Conservation (phyloP, 2,113 vertebrate genomes). For the Amblyopsis rosae region DNA sequence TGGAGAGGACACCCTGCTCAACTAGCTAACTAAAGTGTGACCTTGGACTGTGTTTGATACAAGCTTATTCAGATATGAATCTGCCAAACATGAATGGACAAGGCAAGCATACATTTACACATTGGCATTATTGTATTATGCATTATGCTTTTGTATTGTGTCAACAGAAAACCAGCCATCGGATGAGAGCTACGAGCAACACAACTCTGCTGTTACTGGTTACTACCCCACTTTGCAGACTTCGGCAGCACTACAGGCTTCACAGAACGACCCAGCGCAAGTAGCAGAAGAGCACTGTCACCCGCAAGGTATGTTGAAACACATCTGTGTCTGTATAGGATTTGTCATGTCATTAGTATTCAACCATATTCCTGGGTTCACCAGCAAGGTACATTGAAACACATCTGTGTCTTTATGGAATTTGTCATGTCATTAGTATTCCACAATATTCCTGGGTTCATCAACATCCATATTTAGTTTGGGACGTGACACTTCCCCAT, state of each 20-base stretch:
- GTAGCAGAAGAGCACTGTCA: conserved; percentile 26
- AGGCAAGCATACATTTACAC: background rate
- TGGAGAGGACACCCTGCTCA: too few relatives aligned
- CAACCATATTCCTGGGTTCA: too few relatives aligned
- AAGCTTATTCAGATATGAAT: too few relatives aligned
- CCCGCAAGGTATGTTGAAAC: conserved; percentile 36
- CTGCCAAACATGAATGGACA: background rate
- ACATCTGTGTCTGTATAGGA: background rate
- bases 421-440: background rate
- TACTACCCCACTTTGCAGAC: conserved; percentile 19
- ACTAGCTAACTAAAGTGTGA: too few relatives aligned
- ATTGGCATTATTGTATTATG: background rate
- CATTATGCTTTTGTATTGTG: background rate
- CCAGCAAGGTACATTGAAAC: conserved; percentile 30
- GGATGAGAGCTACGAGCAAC: conserved; percentile 28
- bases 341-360: background rate
- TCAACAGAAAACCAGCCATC: conserved; percentile 36
- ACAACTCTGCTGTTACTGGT: background rate
- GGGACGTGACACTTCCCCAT: background rate
- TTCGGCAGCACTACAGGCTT: background rate
- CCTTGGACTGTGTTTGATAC: too few relatives aligned
- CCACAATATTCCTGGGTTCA: too few relatives aligned
- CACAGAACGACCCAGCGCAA: conserved; percentile 30
- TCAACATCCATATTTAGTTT: background rate
- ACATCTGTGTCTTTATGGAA: background rate